A percentile compares a stretch with the other conserved stretches of the same genome.
phyloP scores from a whole-genome alignment of 1,140 invertebrate species.

The Drosophila tsacasi region DNA sequence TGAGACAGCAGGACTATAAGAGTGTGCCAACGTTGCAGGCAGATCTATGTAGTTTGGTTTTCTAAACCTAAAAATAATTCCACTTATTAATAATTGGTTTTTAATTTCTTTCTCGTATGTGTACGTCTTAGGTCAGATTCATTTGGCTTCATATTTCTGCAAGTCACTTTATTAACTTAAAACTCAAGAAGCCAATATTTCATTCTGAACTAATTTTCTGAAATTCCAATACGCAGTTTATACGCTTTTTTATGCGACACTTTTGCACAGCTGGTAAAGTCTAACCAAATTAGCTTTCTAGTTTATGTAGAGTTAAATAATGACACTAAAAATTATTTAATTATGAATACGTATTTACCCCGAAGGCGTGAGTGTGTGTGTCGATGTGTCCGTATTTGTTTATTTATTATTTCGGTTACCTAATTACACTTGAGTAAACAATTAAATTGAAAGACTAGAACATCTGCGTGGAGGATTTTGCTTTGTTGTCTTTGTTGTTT shows the following conservation, averaged over 20 bases:
- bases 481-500: neutral
- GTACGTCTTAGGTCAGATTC: neutral
- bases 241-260: neutral
- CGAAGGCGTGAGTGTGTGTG: neutral
- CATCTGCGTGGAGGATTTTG: conserved; percentile 46
- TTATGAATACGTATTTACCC: conserved; percentile 17
- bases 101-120: neutral
- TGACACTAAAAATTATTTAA: conserved; percentile 43
- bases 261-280: conserved; percentile 25
- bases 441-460: conserved; percentile 32
- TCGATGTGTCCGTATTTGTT: conserved; percentile 18
- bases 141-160: neutral
- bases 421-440: conserved; percentile 63
- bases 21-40: neutral
- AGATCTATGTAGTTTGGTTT: neutral
- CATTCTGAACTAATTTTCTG: conserved; percentile 25
- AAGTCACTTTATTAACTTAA: conserved; percentile 16
- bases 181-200: neutral
- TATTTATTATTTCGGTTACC: conserved; percentile 46
- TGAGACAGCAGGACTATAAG: neutral
- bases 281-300: neutral
- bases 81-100: neutral
- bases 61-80: neutral
- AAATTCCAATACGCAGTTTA: conserved; percentile 25
- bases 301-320: conserved; percentile 22